Conservation (phyloP, 2,113 vertebrate species). For the Neolamprologus cancellatus region DNA sequence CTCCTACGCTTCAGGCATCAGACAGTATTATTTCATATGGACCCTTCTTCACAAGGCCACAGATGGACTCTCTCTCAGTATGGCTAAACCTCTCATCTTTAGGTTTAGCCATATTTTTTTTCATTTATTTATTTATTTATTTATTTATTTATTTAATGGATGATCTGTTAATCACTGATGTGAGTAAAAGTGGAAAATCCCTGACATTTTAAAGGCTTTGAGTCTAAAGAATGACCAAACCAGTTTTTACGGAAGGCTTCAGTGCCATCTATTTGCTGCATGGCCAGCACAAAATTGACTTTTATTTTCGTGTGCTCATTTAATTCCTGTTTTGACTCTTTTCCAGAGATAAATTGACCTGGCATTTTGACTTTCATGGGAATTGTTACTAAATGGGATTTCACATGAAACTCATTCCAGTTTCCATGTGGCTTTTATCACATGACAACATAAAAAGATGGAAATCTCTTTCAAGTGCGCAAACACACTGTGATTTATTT, state of each 20-base stretch:
- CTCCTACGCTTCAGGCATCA: constrained; percentile 2
- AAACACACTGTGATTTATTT: not conserved
- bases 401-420: not conserved
- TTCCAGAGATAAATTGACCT: not conserved
- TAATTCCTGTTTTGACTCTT: not conserved
- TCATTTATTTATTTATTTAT: no score
- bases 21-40: not conserved
- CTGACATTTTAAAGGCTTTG: not conserved
- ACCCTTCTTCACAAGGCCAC: not conserved
- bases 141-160: not conserved
- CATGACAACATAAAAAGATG: not conserved
- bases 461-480: not conserved
- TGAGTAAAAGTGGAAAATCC: not conserved
- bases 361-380: not conserved
- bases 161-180: not conserved
- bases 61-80: not conserved
- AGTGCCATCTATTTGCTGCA: not conserved
- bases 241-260: not conserved
- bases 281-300: not conserved
- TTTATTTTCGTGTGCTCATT: not conserved
- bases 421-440: not conserved
- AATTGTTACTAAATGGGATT: not conserved
- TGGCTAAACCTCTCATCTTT: not conserved
- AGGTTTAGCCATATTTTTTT: not conserved
- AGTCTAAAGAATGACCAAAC: not conserved